Base-by-base conservation (phyloP, 2,888 invertebrate genomes). In the Girardia tigrina region DNA sequence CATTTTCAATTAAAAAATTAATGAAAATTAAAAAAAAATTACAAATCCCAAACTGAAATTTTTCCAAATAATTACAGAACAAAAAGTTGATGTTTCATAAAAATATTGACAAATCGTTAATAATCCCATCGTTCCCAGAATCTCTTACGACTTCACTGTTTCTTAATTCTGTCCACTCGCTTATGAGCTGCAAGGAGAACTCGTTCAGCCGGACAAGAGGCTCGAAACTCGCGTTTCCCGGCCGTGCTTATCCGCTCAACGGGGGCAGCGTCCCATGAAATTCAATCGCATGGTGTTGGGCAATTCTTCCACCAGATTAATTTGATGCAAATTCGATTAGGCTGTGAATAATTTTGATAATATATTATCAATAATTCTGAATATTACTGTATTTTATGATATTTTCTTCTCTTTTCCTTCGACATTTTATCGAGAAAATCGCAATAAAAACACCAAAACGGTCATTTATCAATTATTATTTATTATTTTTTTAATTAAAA, bases 211-310 rank as follows among this genome's bases (percentile, higher is more conserved):
- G 56, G 56, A n/a, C 56, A 56, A 56, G n/a, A 4, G n/a, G 23
- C 23, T 56, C 23, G 56, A 56, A 56, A 56, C 23, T 56, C 4
- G n/a, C n/a, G 56, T 56, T 56, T 20, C 20, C 56, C 23, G 56
- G 23, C 23, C 56, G 56, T 56, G 56, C n/a, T 56, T 4, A 56
- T 56, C 56, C n/a, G 56, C 56, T 56, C 56, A n/a, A 56, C 56
- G 20, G 23, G 56, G n/a, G 6, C n/a, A 56, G 56, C 23, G 56
- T 56, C 23, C 20, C 56, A 56, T 56, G 56, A 56, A 56, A 56
- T 56, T 56, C 56, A 56, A 56, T 56, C n/a, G 23, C 56, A 56
- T 56, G 56, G 56, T 56, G 56, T 56, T 56, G 56, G 56, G 56
- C 56, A 56, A 56, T 56, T 56, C 56, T 56, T 56, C n/a, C 56